Percentiles rank a stretch among this genome's conserved stretches.
Conservation (phyloP, 1,140 invertebrate genomes). For the Neoseiulus cucumeris region DNA sequence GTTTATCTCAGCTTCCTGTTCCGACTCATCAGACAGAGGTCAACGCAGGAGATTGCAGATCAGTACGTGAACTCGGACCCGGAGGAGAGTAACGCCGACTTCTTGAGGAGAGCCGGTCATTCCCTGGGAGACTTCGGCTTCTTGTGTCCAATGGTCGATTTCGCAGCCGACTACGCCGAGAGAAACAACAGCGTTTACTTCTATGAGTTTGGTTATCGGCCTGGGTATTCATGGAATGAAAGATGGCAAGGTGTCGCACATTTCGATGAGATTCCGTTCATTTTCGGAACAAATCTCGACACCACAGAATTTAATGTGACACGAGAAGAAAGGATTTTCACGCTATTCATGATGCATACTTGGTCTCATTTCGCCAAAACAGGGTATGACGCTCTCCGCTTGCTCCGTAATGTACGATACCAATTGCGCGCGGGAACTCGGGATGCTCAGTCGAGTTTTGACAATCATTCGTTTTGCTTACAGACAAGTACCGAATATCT, state of each 20-base stretch:
- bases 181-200: background rate
- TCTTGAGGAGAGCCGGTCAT: background rate
- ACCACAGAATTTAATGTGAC: background rate
- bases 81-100: background rate
- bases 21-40: constrained; percentile 15
- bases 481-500: background rate
- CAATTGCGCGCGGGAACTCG: too few species aligned
- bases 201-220: constrained; percentile 2
- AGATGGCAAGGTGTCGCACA: background rate
- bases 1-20: constrained; percentile 12
- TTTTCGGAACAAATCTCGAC: background rate
- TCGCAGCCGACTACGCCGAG: background rate
- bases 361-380: constrained; percentile 5
- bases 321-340: background rate
- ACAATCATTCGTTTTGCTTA: background rate
- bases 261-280: constrained; percentile 7
- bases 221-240: constrained; percentile 1
- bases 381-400: background rate
- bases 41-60: constrained; percentile 17
- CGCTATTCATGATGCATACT: constrained; percentile 6
- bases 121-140: constrained; percentile 2
- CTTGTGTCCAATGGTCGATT: background rate
- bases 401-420: too few species aligned
- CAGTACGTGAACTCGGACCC: constrained; percentile 15
- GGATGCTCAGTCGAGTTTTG: too few species aligned